Percentiles rank a stretch among this genome's conserved stretches.
Conservation (phyloP, 2,888 invertebrate genomes). For the Sinhomidia bicolor region DNA sequence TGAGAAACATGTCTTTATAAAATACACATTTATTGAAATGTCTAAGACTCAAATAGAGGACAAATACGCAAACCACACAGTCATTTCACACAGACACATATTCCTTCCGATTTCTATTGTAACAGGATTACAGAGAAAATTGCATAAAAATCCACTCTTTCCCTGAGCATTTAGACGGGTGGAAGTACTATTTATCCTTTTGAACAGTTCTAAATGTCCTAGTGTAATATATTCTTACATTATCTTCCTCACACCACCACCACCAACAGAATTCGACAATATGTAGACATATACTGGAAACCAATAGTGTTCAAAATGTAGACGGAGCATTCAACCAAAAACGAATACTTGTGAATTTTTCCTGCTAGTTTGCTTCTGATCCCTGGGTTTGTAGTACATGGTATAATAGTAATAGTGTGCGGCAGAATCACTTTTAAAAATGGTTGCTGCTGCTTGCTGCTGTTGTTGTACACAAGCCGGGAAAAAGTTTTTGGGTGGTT, state of each 20-base stretch:
- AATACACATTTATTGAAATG: no score
- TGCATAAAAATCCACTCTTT: slow-evolving; percentile 19
- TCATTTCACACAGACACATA: background rate
- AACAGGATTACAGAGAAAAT: slow-evolving; percentile 40
- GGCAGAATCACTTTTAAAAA: no score
- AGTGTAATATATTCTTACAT: slow-evolving; percentile 1
- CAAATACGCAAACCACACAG: no score
- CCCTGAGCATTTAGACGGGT: background rate
- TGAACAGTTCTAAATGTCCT: slow-evolving; percentile 16
- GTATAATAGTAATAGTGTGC: background rate
- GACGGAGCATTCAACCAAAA: background rate
- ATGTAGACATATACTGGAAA: background rate
- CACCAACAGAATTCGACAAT: background rate
- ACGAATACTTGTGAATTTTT: background rate
- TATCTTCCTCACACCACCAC: no score
- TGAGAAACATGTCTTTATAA: no score
- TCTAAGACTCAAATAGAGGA: no score
- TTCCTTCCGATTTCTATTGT: background rate
- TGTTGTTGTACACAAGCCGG: background rate
- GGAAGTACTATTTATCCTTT: background rate
- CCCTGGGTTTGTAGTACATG: background rate
- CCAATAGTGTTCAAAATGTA: no score
- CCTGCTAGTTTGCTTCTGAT: background rate
- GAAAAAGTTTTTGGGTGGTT: background rate
- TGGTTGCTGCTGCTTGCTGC: background rate